A percentile compares a stretch with the other conserved stretches of the same genome.
These are phyloP conservation scores for Odocoileus hemionus DNA, from an alignment of 2,113 vertebrate species.

Conservation along the genomic window DNA sequence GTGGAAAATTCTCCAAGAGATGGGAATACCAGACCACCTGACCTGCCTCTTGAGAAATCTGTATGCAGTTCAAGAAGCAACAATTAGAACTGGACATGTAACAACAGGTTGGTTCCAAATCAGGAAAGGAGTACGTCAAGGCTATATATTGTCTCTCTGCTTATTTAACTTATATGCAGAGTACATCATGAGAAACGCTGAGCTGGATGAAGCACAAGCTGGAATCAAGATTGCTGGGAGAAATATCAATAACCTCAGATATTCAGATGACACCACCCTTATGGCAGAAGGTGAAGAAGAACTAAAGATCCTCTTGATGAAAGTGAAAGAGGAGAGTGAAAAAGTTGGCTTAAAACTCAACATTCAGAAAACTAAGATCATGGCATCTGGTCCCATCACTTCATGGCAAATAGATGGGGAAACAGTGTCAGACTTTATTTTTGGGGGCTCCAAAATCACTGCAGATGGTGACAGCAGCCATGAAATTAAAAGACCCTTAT, in stretches of 20 bases:
- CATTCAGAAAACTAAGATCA: background rate
- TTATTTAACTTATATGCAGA: background rate
- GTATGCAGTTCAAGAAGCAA: background rate
- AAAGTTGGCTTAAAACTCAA: background rate
- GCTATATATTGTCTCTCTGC: background rate
- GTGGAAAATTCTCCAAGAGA: background rate
- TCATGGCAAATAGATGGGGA: background rate
- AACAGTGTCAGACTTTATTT: background rate
- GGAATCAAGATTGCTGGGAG: background rate
- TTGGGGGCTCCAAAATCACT: rapidly evolving
- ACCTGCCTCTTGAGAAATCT: background rate
- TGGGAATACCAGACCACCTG: background rate
- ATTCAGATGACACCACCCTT: background rate
- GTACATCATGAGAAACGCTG: background rate
- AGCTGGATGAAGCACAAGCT: background rate
- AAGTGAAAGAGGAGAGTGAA: background rate
- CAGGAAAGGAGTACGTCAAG: background rate
- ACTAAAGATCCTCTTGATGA: background rate
- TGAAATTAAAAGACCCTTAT: background rate
- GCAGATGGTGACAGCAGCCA: background rate
- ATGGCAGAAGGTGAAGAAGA: background rate
- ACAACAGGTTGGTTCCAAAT: background rate
- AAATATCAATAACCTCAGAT: background rate
- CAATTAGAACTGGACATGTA: background rate
- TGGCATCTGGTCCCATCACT: background rate